Evolutionary conservation across 2,797 vertebrate species (phyloP).

Genomic region (Knipowitschia caucasica): DNA sequence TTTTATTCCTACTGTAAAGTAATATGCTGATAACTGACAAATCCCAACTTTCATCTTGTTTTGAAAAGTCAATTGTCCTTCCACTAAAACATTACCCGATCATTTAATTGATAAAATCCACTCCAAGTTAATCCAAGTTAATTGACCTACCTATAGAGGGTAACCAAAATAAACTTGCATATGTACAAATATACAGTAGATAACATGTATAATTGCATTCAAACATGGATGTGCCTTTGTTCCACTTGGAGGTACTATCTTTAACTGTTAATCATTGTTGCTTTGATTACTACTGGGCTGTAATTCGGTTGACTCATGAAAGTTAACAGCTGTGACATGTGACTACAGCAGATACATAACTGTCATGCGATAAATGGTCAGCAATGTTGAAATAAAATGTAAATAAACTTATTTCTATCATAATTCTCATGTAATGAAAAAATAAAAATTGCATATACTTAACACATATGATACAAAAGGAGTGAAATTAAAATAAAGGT

Average conservation of each 20-base stretch:
- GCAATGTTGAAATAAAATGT: background rate
- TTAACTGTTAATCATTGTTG: conserved; percentile 70
- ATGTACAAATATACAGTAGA: background rate
- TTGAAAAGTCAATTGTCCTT: too few species aligned
- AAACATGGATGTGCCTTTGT: conserved; percentile 9
- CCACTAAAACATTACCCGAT: too few species aligned
- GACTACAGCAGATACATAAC: background rate
- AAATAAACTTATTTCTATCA: background rate
- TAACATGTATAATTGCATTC: background rate
- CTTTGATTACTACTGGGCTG: conserved; percentile 27
- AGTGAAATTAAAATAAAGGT: background rate
- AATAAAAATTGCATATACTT: background rate
- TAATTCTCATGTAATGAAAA: background rate
- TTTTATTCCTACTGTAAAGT: too few species aligned
- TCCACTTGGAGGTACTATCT: conserved; percentile 21
- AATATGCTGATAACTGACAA: too few species aligned
- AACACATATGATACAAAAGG: background rate
- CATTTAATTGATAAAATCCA: too few species aligned
- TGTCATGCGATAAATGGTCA: too few species aligned
- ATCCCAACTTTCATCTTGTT: too few species aligned
- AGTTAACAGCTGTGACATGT: conserved; percentile 17
- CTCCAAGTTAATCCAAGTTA: too few species aligned
- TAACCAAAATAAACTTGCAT: too few species aligned
- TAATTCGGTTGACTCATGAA: conserved; percentile 26
- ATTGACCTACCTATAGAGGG: too few species aligned